Evolutionary conservation across 2,888 invertebrate genomes (phyloP).

Genomic region (Lasioglossum lativentre): DNA sequence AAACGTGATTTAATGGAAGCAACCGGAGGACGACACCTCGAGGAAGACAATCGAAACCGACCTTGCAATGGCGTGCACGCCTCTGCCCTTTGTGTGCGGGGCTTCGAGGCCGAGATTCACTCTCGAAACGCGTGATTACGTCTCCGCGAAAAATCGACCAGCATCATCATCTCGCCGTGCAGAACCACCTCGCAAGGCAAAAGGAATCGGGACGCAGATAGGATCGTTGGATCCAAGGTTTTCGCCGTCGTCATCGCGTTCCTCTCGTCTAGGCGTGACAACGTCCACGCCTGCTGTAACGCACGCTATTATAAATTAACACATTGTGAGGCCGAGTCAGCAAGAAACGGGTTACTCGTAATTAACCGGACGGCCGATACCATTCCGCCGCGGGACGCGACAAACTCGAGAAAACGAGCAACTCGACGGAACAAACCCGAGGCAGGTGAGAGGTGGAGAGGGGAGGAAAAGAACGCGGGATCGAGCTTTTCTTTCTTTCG

Average conservation of each 20-base stretch:
- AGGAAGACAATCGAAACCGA: not conserved
- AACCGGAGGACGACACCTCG: not conserved
- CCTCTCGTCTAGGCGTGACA: constrained; percentile 43
- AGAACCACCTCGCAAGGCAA: not conserved
- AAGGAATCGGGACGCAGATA: constrained; percentile 10
- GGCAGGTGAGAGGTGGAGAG: not conserved
- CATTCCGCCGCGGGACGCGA: constrained; percentile 24
- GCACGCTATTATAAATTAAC: constrained; percentile 47
- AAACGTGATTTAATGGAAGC: not conserved
- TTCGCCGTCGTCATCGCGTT: constrained; percentile 42
- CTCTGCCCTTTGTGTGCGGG: not conserved
- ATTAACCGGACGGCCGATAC: constrained; percentile 43
- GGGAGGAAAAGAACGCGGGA: not conserved
- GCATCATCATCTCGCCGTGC: not conserved
- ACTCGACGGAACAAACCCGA: not conserved
- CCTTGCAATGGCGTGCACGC: no score
- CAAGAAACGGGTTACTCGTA: constrained; percentile 39
- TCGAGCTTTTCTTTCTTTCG: not conserved
- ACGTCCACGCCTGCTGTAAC: constrained; percentile 41
- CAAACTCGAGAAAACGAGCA: constrained; percentile 17
- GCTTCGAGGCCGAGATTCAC: not conserved
- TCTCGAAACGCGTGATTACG: constrained; percentile 14
- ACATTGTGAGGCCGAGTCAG: constrained; percentile 36
- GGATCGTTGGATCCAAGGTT: constrained; percentile 35
- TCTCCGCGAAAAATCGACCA: not conserved